Base-by-base conservation (phyloP, 1,140 invertebrate species). In the Neodiprion lecontei region DNA sequence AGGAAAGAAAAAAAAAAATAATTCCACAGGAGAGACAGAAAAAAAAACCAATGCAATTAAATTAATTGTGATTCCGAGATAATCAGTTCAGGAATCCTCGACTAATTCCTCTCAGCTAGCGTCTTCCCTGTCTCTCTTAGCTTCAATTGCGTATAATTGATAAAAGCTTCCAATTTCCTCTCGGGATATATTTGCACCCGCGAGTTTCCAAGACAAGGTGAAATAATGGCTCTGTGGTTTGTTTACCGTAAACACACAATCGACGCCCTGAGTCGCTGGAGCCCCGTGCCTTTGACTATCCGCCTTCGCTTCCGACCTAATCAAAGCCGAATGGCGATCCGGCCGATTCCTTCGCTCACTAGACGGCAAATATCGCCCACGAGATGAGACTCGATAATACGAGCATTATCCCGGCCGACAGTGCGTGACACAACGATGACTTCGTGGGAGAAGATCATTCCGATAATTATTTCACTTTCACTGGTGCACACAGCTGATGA, bases 91-190 rank as follows among this genome's bases (percentile, higher is more conserved):
- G 53, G 53, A 61, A 61, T 61, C 53, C 53, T 61, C 53, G 53
- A 61, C 53, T 61, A 17, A 12, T 17, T 61, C 28, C 53, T 61
- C 53, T 61, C n/a, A 61, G 11, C 53, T 61, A 61, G 11, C 28
- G 28, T 40, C 28, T 40, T 40, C 5, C 28, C 28, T 5, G 28
- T 40, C 28, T 40, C 53, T 40, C 28, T 40, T 40, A 40, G 28
- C 53, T 61, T 17, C 53, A 61, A 61, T 61, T 61, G 11, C 53
- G 53, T 61, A 40, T 40, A 61, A 61, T 61, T 61, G 53, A 61
- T 61, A 61, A 61, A 61, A 61, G 53, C 53, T 61, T 9, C 53
- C 53, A 61, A 61, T 61, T 61, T 61, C 53, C 53, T 61, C 53
- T 8, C 53, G 53, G n/a, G 53, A 61, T 61, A 9, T 61, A 61